Evolutionary conservation across 1,140 invertebrate species (phyloP).

Genomic region (Sycophila sp.): DNA sequence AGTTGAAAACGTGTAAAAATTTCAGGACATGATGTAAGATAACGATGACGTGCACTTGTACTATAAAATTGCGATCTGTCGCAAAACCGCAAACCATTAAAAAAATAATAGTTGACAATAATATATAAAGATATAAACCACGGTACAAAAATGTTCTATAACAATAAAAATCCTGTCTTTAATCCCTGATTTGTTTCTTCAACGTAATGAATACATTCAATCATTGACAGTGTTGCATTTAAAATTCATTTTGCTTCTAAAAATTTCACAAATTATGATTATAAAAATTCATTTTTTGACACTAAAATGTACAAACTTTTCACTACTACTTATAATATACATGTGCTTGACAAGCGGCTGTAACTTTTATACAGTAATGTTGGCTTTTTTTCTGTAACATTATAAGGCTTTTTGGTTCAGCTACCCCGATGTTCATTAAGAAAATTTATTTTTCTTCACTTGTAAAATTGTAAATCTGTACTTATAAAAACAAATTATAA

Average conservation of each 20-base stretch:
- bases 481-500: background rate
- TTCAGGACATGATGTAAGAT: background rate
- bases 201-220: background rate
- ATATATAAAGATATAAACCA: constrained; percentile 34
- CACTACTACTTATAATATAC: background rate
- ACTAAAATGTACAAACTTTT: constrained; percentile 7
- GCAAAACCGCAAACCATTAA: constrained; percentile 10
- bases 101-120: constrained; percentile 15
- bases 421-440: constrained; percentile 15
- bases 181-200: constrained; percentile 2
- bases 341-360: constrained; percentile 51
- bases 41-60: constrained; percentile 7
- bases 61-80: constrained; percentile 1
- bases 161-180: constrained; percentile 10
- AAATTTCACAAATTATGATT: background rate
- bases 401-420: constrained; percentile 54
- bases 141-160: constrained; percentile 36
- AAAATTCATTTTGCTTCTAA: background rate
- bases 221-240: background rate
- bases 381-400: constrained; percentile 20
- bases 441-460: constrained; percentile 10
- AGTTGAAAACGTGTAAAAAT: background rate
- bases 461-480: constrained; percentile 19
- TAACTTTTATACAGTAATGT: constrained; percentile 35
- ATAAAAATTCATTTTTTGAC: constrained; percentile 11